Percentiles rank a stretch among this genome's conserved stretches.
These are phyloP conservation scores for Turritopsis rubra DNA, from an alignment of 30 jellyfish, hydroid and myxozoan species.

Conservation along the genomic window DNA sequence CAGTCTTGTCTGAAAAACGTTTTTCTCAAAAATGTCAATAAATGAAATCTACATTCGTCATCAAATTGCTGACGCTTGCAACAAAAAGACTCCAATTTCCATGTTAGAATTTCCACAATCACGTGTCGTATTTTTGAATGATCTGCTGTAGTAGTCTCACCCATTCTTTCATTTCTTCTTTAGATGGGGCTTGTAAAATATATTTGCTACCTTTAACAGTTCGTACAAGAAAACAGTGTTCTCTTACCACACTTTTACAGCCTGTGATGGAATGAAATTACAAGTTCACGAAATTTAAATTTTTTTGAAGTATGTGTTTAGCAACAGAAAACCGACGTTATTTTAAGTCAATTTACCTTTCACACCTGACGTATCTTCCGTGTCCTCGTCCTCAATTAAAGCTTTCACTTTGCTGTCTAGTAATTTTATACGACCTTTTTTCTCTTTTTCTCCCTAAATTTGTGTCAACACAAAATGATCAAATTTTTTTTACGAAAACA, in stretches of 20 bases:
- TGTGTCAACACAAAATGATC: neutral
- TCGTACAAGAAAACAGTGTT: conserved; percentile 26
- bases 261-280: neutral
- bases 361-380: conserved; percentile 10
- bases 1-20: too few relatives aligned
- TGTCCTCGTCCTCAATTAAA: conserved; percentile 13
- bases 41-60: too few relatives aligned
- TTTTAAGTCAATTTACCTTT: neutral
- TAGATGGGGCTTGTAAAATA: conserved; percentile 55
- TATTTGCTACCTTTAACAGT: conserved; percentile 42
- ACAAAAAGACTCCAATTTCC: too few relatives aligned
- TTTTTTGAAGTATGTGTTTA: neutral
- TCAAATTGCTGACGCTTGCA: too few relatives aligned
- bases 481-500: too few relatives aligned
- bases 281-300: neutral
- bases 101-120: neutral
- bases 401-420: conserved; percentile 8
- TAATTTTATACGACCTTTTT: conserved; percentile 18
- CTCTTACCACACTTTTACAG: conserved; percentile 16
- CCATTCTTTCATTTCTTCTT: conserved; percentile 50
- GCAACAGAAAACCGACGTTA: neutral
- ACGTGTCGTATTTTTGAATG: conserved; percentile 6
- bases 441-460: neutral
- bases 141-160: conserved; percentile 20
- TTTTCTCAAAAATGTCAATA: too few relatives aligned